Conservation (phyloP, 2,113 vertebrate species). For the Ceyx melanurus region DNA sequence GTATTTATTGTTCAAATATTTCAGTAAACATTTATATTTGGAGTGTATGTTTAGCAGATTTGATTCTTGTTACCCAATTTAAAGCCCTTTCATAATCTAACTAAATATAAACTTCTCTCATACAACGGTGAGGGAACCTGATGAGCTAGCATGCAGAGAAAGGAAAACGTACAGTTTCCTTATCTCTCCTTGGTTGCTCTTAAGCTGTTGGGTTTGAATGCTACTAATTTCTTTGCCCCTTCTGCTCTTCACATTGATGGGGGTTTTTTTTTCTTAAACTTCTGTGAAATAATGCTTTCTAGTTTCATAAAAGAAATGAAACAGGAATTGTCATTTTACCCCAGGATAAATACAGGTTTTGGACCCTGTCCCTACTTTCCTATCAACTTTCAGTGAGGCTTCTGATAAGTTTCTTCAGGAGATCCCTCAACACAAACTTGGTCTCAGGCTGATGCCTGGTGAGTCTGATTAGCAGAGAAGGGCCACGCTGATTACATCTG, state of each 20-base stretch:
- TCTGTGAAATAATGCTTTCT: background rate
- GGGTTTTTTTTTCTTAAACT: background rate
- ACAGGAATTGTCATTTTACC: background rate
- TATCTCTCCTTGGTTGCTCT: background rate
- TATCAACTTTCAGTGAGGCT: background rate
- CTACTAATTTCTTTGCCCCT: background rate
- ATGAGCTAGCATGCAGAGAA: background rate
- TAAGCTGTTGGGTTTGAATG: background rate
- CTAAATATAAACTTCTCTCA: background rate
- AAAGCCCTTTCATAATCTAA: background rate
- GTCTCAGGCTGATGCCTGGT: background rate
- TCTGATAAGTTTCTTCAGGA: background rate
- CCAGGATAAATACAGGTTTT: background rate
- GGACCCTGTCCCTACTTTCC: background rate
- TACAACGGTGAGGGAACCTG: background rate
- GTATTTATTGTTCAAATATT: slow-evolving; percentile 28
- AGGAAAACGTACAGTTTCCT: background rate
- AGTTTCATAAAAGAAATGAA: background rate
- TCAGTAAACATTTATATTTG: slow-evolving; percentile 2
- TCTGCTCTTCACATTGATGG: background rate
- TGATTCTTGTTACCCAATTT: background rate
- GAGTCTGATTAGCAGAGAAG: background rate
- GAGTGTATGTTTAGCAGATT: background rate
- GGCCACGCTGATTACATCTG: background rate
- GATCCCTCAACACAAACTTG: background rate